phyloP scores from a whole-genome alignment of 2,797 vertebrate species.

The Sebastes nivosus region DNA sequence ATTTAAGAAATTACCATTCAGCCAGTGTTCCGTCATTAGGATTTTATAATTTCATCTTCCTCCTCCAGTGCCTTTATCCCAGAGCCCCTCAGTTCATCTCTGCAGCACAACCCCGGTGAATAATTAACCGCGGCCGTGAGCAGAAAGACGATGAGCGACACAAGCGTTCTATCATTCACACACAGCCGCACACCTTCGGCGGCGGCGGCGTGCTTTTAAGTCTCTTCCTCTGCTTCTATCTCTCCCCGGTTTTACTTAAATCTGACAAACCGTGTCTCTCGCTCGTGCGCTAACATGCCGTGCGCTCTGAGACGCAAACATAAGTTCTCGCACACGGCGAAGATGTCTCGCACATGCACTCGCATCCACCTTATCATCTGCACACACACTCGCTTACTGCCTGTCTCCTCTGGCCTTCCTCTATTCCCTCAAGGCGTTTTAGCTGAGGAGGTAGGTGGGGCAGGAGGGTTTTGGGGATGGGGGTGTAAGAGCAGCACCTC shows the following conservation, averaged over 20 bases:
- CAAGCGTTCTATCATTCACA: constrained; percentile 60
- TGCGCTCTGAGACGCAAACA: constrained; percentile 15
- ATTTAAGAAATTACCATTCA: constrained; percentile 83
- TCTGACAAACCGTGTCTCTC: constrained; percentile 41
- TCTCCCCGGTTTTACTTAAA: constrained; percentile 30
- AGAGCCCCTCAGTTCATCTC: constrained; percentile 77
- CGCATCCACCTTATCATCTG: constrained; percentile 27
- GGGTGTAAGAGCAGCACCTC: constrained; percentile 2
- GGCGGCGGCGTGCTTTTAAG: constrained; percentile 26
- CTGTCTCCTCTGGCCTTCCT: constrained; percentile 40
- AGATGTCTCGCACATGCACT: neutral
- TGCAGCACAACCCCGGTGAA: constrained; percentile 79
- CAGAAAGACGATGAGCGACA: constrained; percentile 75
- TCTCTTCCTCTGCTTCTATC: constrained; percentile 31
- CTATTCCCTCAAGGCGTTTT: constrained; percentile 22
- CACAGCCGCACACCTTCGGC: constrained; percentile 52
- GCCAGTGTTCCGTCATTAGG: constrained; percentile 80
- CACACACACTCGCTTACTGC: constrained; percentile 35
- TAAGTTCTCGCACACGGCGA: neutral
- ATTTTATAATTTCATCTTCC: constrained; percentile 85
- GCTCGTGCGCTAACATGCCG: constrained; percentile 22
- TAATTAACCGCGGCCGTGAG: constrained; percentile 80
- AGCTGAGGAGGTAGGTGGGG: constrained; percentile 9
- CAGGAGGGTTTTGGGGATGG: neutral
- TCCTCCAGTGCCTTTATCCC: constrained; percentile 80